A percentile compares a stretch with the other conserved stretches of the same genome.
Evolutionary conservation across 1,140 invertebrate species (phyloP).

Genomic region (Plectrocnemia conspersa): DNA sequence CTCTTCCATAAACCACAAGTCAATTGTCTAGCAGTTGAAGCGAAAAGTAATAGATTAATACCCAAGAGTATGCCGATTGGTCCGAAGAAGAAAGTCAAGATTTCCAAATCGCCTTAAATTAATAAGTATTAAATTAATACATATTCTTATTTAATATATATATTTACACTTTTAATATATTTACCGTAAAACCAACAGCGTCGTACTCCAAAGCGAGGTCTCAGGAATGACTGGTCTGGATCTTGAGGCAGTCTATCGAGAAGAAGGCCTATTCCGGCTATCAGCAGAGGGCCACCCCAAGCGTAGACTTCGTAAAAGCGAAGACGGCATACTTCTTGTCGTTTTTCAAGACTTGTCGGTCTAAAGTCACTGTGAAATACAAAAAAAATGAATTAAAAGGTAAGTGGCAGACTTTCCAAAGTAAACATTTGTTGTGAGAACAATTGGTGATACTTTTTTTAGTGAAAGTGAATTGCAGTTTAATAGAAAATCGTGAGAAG

Average conservation of each 20-base stretch:
- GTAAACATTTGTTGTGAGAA: no score
- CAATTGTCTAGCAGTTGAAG: slow-evolving; percentile 74
- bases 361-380: slow-evolving; percentile 66
- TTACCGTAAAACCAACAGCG: slow-evolving; percentile 77
- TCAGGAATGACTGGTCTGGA: slow-evolving; percentile 55
- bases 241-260: slow-evolving; percentile 61
- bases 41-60: slow-evolving; percentile 72
- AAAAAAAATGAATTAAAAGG: slow-evolving; percentile 2
- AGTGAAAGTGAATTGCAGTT: no score
- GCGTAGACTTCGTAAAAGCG: slow-evolving; percentile 74
- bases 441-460: no score
- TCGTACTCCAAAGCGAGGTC: slow-evolving; percentile 68
- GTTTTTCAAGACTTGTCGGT: slow-evolving; percentile 74
- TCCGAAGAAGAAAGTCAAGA: slow-evolving; percentile 76
- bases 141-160: background rate
- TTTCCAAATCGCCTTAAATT: slow-evolving; percentile 64
- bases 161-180: background rate
- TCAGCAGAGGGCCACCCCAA: slow-evolving; percentile 71
- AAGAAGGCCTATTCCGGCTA: slow-evolving; percentile 64
- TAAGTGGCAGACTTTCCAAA: no score
- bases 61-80: slow-evolving; percentile 71
- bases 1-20: slow-evolving; percentile 83
- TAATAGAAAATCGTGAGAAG: no score
- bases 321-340: slow-evolving; percentile 71
- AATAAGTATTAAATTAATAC: slow-evolving; percentile 14